Evolutionary conservation across 2,113 vertebrate genomes (phyloP).

Genomic region (human (Homo sapiens)): GRCh38 chr5:118519501-118520000

Average conservation of each 20-base stretch:
- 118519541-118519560: neutral
- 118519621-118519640: neutral
- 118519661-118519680: neutral
- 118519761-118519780: neutral
- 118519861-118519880: neutral
- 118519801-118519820: conserved; percentile 4
- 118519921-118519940: neutral
- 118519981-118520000: neutral
- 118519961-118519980: neutral
- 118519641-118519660: neutral
- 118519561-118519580: neutral
- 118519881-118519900: neutral
- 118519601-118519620: neutral
- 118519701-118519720: neutral
- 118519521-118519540: neutral
- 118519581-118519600: neutral
- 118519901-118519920: neutral
- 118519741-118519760: neutral
- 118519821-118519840: conserved; percentile 9
- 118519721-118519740: neutral
- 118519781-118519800: neutral
- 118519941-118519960: neutral
- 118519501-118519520: neutral
- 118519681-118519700: neutral
- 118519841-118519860: neutral